A percentile compares a stretch with the other conserved stretches of the same genome.
phyloP scores from a whole-genome alignment of 2,113 vertebrate genomes.

The Planiliza haematocheilus region DNA sequence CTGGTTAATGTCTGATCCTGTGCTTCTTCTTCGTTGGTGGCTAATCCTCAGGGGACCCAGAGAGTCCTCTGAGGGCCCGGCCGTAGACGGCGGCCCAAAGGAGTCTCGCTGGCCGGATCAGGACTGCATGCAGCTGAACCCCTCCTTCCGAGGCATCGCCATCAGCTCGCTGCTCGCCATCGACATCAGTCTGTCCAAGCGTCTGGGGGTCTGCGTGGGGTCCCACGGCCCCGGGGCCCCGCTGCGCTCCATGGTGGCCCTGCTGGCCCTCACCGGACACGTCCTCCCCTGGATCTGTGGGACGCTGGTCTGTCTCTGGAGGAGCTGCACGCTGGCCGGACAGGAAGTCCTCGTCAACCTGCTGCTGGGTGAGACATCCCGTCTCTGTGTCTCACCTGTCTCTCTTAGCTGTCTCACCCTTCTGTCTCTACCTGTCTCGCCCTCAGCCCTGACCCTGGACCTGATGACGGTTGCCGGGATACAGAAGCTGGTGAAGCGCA shows the following conservation, averaged over 20 bases:
- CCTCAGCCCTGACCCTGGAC: constrained; percentile 89
- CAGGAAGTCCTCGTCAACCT: constrained; percentile 96
- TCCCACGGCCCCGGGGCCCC: constrained; percentile 86
- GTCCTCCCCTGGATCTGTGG: constrained; percentile 91
- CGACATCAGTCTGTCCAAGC: constrained; percentile 93
- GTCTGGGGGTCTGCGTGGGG: constrained; percentile 89
- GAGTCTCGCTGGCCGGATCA: constrained; percentile 90
- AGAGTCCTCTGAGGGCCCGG: constrained; percentile 47
- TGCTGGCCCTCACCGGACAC: constrained; percentile 92
- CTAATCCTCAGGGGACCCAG: constrained; percentile 48
- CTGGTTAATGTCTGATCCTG: neutral
- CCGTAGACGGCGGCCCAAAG: constrained; percentile 78
- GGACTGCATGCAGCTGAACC: constrained; percentile 97
- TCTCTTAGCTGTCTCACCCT: neutral
- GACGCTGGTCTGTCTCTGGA: constrained; percentile 89
- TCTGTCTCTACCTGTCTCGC: constrained; percentile 49
- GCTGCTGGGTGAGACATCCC: constrained; percentile 88
- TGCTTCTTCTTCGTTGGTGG: no score
- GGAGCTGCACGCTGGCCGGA: constrained; percentile 92
- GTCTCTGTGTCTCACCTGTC: neutral
- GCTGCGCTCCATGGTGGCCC: constrained; percentile 89
- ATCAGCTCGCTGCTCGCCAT: constrained; percentile 93
- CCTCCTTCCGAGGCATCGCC: constrained; percentile 92
- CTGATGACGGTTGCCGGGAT: constrained; percentile 90
- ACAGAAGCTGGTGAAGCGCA: constrained; percentile 91